phyloP scores from a whole-genome alignment of 2,797 vertebrate species.

The Hemitrygon akajei region DNA sequence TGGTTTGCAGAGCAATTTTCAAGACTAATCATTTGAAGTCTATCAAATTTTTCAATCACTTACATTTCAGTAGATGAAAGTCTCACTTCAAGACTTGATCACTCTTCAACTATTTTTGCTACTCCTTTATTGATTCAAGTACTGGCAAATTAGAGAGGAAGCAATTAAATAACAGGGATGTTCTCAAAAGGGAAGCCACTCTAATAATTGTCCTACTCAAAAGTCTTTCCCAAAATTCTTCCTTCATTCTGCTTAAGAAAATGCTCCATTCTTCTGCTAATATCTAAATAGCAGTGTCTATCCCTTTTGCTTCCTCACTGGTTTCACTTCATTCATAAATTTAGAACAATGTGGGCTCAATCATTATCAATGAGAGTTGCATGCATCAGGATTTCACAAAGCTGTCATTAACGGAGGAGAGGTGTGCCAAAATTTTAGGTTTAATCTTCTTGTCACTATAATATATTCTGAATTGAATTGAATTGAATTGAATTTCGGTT shows the following conservation, averaged over 20 bases:
- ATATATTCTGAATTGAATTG: too few species aligned
- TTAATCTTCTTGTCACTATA: background rate
- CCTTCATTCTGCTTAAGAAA: background rate
- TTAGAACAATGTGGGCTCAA: background rate
- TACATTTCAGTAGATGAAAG: background rate
- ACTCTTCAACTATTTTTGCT: background rate
- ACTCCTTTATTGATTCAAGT: background rate
- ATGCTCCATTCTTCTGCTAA: background rate
- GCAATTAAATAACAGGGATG: background rate
- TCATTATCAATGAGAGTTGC: background rate
- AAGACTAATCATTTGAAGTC: too few species aligned
- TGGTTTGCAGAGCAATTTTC: too few species aligned
- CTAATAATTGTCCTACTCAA: background rate
- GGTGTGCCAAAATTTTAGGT: background rate
- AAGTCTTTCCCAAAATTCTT: background rate
- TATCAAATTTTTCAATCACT: background rate
- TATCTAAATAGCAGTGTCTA: background rate
- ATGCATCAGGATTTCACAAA: background rate
- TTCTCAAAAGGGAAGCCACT: background rate
- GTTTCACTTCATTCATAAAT: background rate
- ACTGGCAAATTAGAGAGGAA: background rate
- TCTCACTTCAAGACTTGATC: background rate
- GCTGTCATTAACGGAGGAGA: background rate
- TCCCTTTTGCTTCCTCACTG: background rate
- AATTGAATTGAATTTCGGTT: too few species aligned